These are phyloP conservation scores for Lontra canadensis DNA, from an alignment of 2,113 vertebrate species.

Conservation along the genomic window DNA sequence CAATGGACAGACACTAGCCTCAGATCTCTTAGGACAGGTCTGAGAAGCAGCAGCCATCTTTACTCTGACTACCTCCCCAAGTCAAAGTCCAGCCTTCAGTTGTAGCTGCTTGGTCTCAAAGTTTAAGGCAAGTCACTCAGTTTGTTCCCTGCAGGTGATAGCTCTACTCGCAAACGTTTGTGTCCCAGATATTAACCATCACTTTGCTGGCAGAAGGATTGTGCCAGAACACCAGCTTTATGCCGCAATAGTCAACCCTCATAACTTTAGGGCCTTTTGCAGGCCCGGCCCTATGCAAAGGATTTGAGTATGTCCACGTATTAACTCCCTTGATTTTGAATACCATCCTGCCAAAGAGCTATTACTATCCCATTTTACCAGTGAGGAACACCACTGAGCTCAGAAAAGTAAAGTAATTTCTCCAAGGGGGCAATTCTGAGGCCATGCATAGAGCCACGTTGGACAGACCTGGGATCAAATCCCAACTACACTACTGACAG, in stretches of 20 bases:
- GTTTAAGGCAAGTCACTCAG: not conserved
- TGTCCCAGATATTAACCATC: not conserved
- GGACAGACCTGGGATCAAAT: not conserved
- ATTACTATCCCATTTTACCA: not conserved
- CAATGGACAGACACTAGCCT: not conserved
- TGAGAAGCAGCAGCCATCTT: not conserved
- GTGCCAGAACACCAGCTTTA: not conserved
- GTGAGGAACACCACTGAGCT: not conserved
- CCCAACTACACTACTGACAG: not conserved
- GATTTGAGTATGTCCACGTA: not conserved
- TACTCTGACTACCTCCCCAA: not conserved
- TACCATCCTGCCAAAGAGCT: not conserved
- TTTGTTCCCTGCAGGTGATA: not conserved
- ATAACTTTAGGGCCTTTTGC: not conserved
- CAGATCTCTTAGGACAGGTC: not conserved
- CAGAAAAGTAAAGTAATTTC: not conserved
- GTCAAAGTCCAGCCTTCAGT: not conserved
- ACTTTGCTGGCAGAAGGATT: not conserved
- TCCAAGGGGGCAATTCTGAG: not conserved
- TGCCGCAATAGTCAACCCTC: not conserved
- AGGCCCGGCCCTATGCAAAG: not conserved
- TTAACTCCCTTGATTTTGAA: not conserved
- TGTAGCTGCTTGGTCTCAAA: not conserved
- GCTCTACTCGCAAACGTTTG: not conserved
- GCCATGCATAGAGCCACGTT: not conserved